Evolutionary conservation across 1,140 invertebrate genomes (phyloP), one percentile per base, ranked within the genome.

Genomic region (Proales similis): DNA sequence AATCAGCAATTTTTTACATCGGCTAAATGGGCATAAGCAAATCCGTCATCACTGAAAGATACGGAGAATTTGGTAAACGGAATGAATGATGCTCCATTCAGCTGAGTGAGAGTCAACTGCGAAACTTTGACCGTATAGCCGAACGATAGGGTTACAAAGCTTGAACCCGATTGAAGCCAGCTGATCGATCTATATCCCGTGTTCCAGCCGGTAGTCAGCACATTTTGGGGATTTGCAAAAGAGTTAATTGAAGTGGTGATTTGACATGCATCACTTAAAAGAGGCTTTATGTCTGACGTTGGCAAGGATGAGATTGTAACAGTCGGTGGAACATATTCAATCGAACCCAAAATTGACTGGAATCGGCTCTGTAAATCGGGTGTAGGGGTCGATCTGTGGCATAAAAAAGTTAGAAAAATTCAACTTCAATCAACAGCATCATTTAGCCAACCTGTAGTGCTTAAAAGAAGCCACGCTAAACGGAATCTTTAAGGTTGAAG

Each of bases 271-370:
- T 36, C 33, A 36, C 20, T 11, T 29, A 51, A 36, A 6, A 1
- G 4, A 36, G 11, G 22, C 26, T 51, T 51, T 33, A 51, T 7
- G 20, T 14, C 6, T n/a, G 20, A 24, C 6, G n/a, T 12, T 33
- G 48, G 32, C 12, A 51, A 12, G n/a, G 48, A 51, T 33, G 48
- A 36, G n/a, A 51, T 51, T n/a, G n/a, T 33, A 11, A 51, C 30
- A 33, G 1, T 19, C 0, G 30, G 30, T 36, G 48, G 48, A 5
- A 12, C 39, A 9, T 36, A 51, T 17, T 33, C 1, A 26, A 51
- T 32, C 36, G 4, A 51, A 33, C 30, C 32, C 36, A 51, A 51
- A 24, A 36, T 51, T 17, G 48, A n/a, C 12, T 36, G 36, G 20
- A 51, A 51, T 33, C 39, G 36, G 11, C 17, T 33, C 30, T 2